Conservation (phyloP, 2,113 vertebrate species). For the Chitala chitala region DNA sequence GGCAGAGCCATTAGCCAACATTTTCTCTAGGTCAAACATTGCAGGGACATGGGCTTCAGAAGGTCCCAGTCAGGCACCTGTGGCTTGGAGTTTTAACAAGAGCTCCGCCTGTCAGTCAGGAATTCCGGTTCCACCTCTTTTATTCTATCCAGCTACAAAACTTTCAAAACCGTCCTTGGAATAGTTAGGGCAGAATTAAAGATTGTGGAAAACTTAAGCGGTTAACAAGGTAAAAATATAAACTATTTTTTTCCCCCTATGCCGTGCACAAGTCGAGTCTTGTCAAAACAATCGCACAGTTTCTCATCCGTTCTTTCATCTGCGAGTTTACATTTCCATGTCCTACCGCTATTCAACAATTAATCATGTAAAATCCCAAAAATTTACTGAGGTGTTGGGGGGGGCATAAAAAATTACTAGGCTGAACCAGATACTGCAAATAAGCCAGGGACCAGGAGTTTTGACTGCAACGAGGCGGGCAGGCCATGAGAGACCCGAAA, state of each 20-base stretch:
- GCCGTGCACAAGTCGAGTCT: constrained; percentile 44
- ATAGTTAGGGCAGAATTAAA: constrained; percentile 7
- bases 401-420: background rate
- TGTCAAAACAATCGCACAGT: constrained; percentile 34
- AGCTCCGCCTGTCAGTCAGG: constrained; percentile 30
- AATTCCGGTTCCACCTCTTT: constrained; percentile 7
- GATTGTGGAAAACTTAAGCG: constrained; percentile 29
- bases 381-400: constrained; percentile 24
- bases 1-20: constrained; percentile 58
- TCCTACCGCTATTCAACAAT: background rate
- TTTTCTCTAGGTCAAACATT: constrained; percentile 53
- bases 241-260: background rate
- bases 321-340: constrained; percentile 27
- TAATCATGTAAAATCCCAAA: constrained; percentile 31
- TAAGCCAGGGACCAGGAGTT: background rate
- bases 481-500: background rate
- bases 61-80: constrained; percentile 47
- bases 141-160: background rate
- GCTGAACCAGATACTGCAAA: background rate
- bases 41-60: constrained; percentile 48
- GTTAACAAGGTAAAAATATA: constrained; percentile 22
- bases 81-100: constrained; percentile 54
- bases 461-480: background rate
- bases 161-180: background rate
- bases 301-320: constrained; percentile 35